These are phyloP conservation scores for Ciconia maguari DNA, from an alignment of 2,113 vertebrate genomes.

Conservation along the genomic window DNA sequence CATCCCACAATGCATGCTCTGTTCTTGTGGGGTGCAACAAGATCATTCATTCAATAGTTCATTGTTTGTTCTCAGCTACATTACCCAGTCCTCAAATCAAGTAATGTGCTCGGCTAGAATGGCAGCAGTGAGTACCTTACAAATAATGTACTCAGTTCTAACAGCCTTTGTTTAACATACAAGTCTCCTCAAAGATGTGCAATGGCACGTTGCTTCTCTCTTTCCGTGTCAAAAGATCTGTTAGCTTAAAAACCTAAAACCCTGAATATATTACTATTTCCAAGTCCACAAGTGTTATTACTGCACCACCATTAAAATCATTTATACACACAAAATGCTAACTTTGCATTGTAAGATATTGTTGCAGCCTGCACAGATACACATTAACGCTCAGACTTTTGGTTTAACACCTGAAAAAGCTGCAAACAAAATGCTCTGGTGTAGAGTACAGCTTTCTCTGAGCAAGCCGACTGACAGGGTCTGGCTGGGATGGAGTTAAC, in stretches of 20 bases:
- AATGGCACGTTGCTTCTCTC: not conserved
- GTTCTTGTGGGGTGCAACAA: not conserved
- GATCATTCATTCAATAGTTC: constrained; percentile 10
- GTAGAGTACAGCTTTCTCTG: not conserved
- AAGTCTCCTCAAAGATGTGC: not conserved
- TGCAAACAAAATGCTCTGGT: not conserved
- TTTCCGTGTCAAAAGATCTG: not conserved
- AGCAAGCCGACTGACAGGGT: not conserved
- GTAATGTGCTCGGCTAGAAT: not conserved
- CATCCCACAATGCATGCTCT: constrained; percentile 28
- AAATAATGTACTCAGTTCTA: constrained; percentile 1
- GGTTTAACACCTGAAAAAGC: not conserved
- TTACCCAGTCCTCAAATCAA: not conserved
- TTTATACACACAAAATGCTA: not conserved
- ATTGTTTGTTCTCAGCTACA: not conserved
- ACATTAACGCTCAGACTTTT: not conserved
- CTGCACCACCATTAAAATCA: not conserved
- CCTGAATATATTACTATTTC: not conserved
- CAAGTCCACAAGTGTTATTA: not conserved
- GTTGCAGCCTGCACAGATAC: not conserved
- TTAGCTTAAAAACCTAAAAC: not conserved
- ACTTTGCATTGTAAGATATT: not conserved
- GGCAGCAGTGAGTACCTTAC: not conserved
- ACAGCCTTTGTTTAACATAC: not conserved
- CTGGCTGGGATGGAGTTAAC: not conserved